Base-by-base conservation (phyloP, 2,113 vertebrate genomes). In the Ptilonorhynchus violaceus region DNA sequence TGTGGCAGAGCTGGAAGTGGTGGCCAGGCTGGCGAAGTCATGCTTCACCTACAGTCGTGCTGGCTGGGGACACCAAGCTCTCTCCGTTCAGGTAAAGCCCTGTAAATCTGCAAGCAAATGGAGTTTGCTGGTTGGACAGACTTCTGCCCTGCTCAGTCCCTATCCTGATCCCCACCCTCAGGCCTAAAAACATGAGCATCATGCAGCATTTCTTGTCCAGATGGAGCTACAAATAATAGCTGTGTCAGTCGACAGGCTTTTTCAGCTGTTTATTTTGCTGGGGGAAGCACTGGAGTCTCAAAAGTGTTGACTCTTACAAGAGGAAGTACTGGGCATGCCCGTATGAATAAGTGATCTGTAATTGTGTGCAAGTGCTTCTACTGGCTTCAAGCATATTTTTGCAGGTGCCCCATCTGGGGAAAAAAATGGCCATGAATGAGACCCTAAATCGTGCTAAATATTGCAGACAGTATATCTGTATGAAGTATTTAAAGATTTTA, bases 401-500 rank as follows among this genome's bases (percentile, higher is more conserved):
- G 89, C 92, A 97, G 96, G 80, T 95, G 95, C 31, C 69, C 39
- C 82, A 92, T 88, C 89, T 92, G 74, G 56, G 62, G 46, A 30
- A 68, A 72, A 74, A 93, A 81, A 49, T 25, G 80, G 66, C 42
- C 52, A 39, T 1, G 10, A 81, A 95, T 85, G 44, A 89, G 53
- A 60, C 56, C 41, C 66, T 46, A 92, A 92, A 96, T 94, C 73
- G 87, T 85, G 73, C 39, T 90, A 94, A 89, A 85, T 88, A 94
- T 88, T 96, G 59, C 81, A 92, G 88, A 88, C 58, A 75, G 81
- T 42, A 47, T 76, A 85, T 82, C 64, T 84, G 30, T 93, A 73
- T 62, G 69, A 95, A 93, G 89, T 92, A 96, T 95, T 95, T 92
- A 96, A 91, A 77, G 69, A 75, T 88, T 68, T 3, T 0, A 33